Evolutionary conservation across 1,140 invertebrate species (phyloP).

Genomic region (Vanessa atalanta): DNA sequence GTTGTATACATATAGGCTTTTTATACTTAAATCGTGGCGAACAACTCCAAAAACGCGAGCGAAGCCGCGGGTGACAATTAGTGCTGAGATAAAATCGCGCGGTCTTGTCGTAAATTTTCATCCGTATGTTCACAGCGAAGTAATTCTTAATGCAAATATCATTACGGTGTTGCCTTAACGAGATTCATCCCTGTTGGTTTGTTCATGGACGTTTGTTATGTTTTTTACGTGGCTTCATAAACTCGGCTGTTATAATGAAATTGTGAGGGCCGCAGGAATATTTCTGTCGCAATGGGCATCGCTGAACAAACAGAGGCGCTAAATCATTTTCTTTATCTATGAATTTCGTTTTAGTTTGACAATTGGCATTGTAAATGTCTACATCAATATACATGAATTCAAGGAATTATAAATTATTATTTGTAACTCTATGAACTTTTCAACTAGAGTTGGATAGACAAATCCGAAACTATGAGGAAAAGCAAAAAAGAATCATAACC

Average conservation of each 20-base stretch:
- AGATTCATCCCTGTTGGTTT: conserved; percentile 61
- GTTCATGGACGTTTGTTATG: conserved; percentile 45
- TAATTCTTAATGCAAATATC: conserved; percentile 72
- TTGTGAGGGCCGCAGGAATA: conserved; percentile 21
- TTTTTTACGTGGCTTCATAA: conserved; percentile 40
- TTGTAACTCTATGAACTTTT: no score
- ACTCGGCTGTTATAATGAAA: conserved; percentile 33
- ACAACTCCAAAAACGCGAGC: no score
- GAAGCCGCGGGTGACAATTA: not conserved
- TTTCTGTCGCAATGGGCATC: conserved; percentile 16
- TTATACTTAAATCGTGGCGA: no score
- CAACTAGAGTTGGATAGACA: no score
- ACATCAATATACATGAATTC: no score
- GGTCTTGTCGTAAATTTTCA: not conserved
- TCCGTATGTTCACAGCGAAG: conserved; percentile 40
- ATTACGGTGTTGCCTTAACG: conserved; percentile 62
- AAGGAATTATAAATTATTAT: no score
- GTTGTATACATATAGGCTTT: no score
- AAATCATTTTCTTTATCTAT: conserved; percentile 9
- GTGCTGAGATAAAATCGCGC: not conserved
- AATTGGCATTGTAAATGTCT: no score
- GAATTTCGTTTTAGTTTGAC: conserved; percentile 1
- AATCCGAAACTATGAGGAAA: no score
- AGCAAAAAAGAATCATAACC: no score
- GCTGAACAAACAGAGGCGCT: conserved; percentile 8